Base-by-base conservation (phyloP, 2,888 invertebrate species). In the Bombyx huttoni region DNA sequence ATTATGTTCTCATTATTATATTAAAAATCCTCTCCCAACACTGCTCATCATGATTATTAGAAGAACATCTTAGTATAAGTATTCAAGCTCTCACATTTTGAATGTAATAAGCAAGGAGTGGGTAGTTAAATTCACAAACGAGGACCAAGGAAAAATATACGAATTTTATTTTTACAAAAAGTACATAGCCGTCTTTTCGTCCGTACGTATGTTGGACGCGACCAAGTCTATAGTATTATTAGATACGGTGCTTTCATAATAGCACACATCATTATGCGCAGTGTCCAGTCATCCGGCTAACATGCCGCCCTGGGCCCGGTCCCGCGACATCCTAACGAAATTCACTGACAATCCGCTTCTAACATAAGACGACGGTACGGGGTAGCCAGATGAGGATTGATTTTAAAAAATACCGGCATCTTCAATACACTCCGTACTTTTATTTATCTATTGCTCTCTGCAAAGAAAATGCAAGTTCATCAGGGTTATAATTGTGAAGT, bases 201-300 rank as follows among this genome's bases (percentile, higher is more conserved):
- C 40, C 40, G 40, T 10, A 1, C 12, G 8, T 35, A 35, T 9
- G 35, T 24, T 5, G 24, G 2, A 24, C 24, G 24, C 24, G 12
- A 12, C 12, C 40, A 40, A 72, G 71, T 56, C 59, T 62, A n/a
- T n/a, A 59, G 62, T 67, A 74, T 80, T 82, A 81, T 82, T 81
- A 24, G 24, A 24, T 24, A 79, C 69, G 65, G 70, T 81, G 74
- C 70, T 77, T 75, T 75, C 78, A 69, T 76, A 73, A 78, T 66
- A 70, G 76, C 75, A 78, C 75, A 81, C 78, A 80, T 81, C 79
- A 77, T 86, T 81, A 81, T 81, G 70, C 71, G 68, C 74, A 68
- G 70, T 67, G 82, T 73, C 78, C 78, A 70, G 69, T 73, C 60
- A 68, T 64, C 68, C 76, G 66, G 60, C 59, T 63, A 68, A 74